Evolutionary conservation across 2,797 vertebrate genomes (phyloP), one percentile per base, ranked within the genome.

Genomic region (Chelidonichthys spinosus): DNA sequence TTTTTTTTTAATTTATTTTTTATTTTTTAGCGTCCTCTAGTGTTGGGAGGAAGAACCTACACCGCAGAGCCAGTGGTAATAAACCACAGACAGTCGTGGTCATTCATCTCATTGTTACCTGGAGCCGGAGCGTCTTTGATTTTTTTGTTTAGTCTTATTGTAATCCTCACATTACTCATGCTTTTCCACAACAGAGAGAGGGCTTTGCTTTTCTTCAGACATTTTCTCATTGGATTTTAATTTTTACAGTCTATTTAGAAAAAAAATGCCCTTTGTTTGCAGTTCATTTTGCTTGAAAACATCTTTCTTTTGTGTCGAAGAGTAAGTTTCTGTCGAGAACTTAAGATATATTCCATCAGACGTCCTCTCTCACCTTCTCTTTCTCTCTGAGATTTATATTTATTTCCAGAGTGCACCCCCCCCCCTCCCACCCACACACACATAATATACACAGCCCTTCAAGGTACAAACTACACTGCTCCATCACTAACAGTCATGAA

Each of bases 401-500:
- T 73, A 83, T 84, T 75, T 73, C 70, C 62, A 69, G 9, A 35
- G 58, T 74, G 64, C 73, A 78, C 50, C 35, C 53, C 32, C 56
- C 63, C 52, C 46, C 52, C 58, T 50, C 17, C 42, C 66, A 74
- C 75, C 77, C 73, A 78, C 50, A 43, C 53, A 56, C 42, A 69
- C 43, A 69, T 49, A 53, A 54, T 36, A 69, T 5, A 39, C 47
- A 76, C 44, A 77, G 11, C 63, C 75, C 85, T 60, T 69, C 33
- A 37, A 81, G 84, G 79, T 76, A 62, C 64, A 63, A 79, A 65
- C 67, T 74, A 77, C 77, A 49, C 79, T 78, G 72, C 75, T 81
- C 78, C 82, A 85, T 90, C 82, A 79, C 76, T 87, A 81, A 87
- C 68, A 76, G 79, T 69, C 83, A 84, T 85, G 76, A 83, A 85